Base-by-base conservation (phyloP, 2,113 vertebrate genomes). In the Illadopsis cleaveri region DNA sequence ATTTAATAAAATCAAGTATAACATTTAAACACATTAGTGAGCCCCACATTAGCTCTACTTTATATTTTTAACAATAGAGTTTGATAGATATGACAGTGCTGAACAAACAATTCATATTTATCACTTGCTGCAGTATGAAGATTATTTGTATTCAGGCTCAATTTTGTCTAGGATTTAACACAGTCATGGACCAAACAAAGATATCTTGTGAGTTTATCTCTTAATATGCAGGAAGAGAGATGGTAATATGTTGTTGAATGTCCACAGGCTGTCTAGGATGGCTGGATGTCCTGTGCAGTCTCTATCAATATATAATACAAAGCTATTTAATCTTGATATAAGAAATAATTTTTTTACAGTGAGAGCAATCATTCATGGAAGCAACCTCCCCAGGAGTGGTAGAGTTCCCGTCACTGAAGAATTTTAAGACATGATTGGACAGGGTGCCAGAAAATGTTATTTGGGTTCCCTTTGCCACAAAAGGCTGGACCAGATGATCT, bases 71-170 rank as follows among this genome's bases (percentile, higher is more conserved):
- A 95, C 90, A 97, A 86, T 68, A 96, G 82, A 94, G 66, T 94
- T 96, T 94, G 94, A 93, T 72, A 89, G 91, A 95, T 76, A 94
- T 50, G 53, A 73, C 7, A 60, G 84, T 57, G 57, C 81, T 79
- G 91, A 87, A 78, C 77, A 91, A 89, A 91, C 73, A 93, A 95
- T 95, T 97, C 94, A 68, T 91, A 96, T 90, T 96, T 96, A 65
- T 77, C 68, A 72, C 73, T 97, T 16, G 28, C 45, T 86, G 93
- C 91, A 93, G 80, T 64, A 75, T 61, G 75, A 97, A 90, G 70
- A 84, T 50, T 86, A 96, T 98, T 97, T 97, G 95, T 91, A 96
- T 95, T 95, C 95, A 53, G 54, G 66, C 87, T 92, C 93, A 77
- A 2, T 82, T 89, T 95, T 91, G 84, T 75, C 48, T 83, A 95